Conservation (phyloP, 2,113 vertebrate genomes). For the Meriones unguiculatus region DNA sequence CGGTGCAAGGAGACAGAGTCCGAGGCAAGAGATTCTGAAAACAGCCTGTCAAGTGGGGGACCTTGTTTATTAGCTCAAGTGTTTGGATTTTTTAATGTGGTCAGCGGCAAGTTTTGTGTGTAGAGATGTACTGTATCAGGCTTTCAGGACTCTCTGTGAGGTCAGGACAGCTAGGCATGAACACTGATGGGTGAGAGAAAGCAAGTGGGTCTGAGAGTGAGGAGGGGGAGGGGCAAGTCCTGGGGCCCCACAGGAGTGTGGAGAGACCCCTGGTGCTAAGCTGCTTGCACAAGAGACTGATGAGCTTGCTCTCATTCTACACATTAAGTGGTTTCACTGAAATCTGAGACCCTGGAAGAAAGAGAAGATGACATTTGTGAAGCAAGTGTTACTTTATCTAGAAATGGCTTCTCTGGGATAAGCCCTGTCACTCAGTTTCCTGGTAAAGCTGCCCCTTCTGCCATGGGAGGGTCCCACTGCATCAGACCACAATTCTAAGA, state of each 20-base stretch:
- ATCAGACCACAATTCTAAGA: accelerated
- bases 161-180: not conserved
- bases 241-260: accelerated
- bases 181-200: not conserved
- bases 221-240: not conserved
- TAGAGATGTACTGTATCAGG: not conserved
- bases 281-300: not conserved
- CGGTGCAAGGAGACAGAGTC: not conserved
- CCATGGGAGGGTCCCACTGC: not conserved
- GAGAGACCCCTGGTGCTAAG: not conserved
- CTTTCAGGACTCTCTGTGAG: not conserved
- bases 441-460: not conserved
- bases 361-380: constrained; percentile 42
- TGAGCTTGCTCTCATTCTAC: not conserved
- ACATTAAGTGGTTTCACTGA: constrained; percentile 33
- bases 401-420: constrained; percentile 47
- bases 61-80: not conserved
- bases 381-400: constrained; percentile 42
- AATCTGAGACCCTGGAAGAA: constrained; percentile 48
- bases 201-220: not conserved
- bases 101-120: not conserved
- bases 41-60: not conserved
- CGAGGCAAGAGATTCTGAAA: constrained; percentile 6
- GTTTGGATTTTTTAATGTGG: not conserved
- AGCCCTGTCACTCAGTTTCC: constrained; percentile 23